Conservation (phyloP, 2,113 vertebrate genomes). For the Tretioscincus oriximinensis region DNA sequence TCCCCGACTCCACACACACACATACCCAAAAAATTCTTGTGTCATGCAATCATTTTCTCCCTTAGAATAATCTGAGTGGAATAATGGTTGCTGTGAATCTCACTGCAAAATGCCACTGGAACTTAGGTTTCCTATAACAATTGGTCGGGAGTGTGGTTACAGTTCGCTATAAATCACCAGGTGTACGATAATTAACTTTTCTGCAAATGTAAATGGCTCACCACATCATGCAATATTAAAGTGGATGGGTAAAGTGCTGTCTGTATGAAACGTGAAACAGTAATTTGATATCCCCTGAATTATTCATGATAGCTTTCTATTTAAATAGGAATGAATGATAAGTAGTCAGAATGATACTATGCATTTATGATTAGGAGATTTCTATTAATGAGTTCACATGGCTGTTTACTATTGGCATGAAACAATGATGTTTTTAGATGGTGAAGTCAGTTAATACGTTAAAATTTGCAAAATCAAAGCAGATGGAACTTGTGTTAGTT, state of each 20-base stretch:
- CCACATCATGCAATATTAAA: conserved; percentile 51
- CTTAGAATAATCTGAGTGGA: neutral
- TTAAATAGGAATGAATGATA: conserved; percentile 57
- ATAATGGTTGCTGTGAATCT: neutral
- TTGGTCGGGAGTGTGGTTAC: conserved; percentile 28
- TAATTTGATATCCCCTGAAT: conserved; percentile 60
- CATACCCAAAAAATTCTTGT: too few relatives aligned
- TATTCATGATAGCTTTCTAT: conserved; percentile 53
- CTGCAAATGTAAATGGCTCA: conserved; percentile 46
- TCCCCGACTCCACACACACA: too few relatives aligned
- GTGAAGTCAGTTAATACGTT: conserved; percentile 5
- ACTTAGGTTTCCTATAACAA: conserved; percentile 38
- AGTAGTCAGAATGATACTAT: conserved; percentile 46
- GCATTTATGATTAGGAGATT: conserved; percentile 47
- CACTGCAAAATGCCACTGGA: neutral
- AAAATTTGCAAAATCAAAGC: conserved; percentile 20
- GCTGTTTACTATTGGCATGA: conserved; percentile 43
- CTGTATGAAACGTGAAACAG: conserved; percentile 37
- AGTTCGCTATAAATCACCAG: conserved; percentile 48
- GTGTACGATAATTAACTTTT: conserved; percentile 44
- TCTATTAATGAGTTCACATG: conserved; percentile 48
- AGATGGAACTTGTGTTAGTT: conserved; percentile 15
- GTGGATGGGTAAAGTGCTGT: conserved; percentile 32
- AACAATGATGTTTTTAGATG: neutral
- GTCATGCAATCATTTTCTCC: neutral